phyloP scores from a whole-genome alignment of 2,888 invertebrate genomes.

The Adela reaumurella region DNA sequence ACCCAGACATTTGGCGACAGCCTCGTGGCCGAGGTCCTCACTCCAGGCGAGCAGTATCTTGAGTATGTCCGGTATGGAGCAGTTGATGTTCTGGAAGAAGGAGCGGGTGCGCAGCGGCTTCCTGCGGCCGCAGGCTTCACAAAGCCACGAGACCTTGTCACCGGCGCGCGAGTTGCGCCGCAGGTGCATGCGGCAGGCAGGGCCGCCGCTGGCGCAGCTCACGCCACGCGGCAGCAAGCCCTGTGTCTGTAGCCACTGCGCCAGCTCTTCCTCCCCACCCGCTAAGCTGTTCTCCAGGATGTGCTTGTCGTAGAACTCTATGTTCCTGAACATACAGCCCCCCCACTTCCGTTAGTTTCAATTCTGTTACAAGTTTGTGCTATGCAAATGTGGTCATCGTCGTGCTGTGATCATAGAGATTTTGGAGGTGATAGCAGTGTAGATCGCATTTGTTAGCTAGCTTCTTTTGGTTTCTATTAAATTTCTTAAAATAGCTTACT shows the following conservation, averaged over 20 bases:
- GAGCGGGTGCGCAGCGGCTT: slow-evolving; percentile 43
- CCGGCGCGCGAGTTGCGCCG: not conserved
- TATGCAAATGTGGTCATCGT: too few species aligned
- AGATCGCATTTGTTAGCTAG: too few species aligned
- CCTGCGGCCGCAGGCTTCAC: slow-evolving; percentile 30
- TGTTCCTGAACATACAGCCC: slow-evolving; percentile 36
- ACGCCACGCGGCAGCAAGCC: slow-evolving; percentile 26
- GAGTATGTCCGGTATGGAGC: slow-evolving; percentile 57
- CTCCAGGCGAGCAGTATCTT: slow-evolving; percentile 64
- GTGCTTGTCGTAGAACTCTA: slow-evolving; percentile 26
- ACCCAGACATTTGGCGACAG: slow-evolving; percentile 55
- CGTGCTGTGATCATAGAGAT: too few species aligned
- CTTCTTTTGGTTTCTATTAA: too few species aligned
- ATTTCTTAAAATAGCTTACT: too few species aligned
- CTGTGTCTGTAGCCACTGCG: slow-evolving; percentile 28
- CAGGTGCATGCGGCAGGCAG: slow-evolving; percentile 21
- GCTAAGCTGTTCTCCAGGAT: slow-evolving; percentile 21
- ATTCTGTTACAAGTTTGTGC: too few species aligned
- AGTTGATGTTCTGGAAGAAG: slow-evolving; percentile 60
- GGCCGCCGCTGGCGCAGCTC: slow-evolving; percentile 23
- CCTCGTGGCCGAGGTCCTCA: slow-evolving; percentile 53
- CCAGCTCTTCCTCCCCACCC: slow-evolving; percentile 27
- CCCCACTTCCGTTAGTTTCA: too few species aligned
- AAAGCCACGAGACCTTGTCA: slow-evolving; percentile 39
- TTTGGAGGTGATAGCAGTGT: too few species aligned